Percentiles rank a stretch among this genome's conserved stretches.
phyloP scores from a whole-genome alignment of 2,888 invertebrate species.

The Machimus rusticus region DNA sequence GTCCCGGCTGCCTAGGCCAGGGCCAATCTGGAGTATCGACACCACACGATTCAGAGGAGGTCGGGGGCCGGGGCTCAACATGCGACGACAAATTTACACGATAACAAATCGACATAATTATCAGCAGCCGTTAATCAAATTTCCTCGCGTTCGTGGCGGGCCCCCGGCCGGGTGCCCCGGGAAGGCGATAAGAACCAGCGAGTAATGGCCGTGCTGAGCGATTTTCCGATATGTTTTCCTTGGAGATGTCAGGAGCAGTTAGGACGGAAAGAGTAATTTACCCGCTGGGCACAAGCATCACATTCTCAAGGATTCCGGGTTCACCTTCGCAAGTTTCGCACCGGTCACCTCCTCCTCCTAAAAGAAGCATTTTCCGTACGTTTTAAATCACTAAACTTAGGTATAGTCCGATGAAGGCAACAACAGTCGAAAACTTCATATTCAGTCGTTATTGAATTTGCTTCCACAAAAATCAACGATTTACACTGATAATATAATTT shows the following conservation, averaged over 20 bases:
- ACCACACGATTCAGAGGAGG: not conserved
- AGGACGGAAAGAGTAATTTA: not conserved
- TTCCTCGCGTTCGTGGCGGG: not conserved
- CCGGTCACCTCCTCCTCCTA: not conserved
- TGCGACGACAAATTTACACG: conserved; percentile 48
- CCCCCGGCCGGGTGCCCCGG: not conserved
- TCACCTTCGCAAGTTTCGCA: not conserved
- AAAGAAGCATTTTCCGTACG: not conserved
- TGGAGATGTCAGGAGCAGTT: conserved; percentile 17
- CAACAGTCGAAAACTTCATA: too few relatives aligned
- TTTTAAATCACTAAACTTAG: not conserved
- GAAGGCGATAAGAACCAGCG: conserved; percentile 31
- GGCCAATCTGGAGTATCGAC: not conserved
- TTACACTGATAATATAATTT: too few relatives aligned
- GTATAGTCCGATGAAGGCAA: not conserved
- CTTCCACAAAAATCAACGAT: too few relatives aligned
- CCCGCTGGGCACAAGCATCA: not conserved
- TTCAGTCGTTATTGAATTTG: too few relatives aligned
- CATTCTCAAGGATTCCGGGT: not conserved
- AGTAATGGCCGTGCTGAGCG: conserved; percentile 34
- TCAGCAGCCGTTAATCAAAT: conserved; percentile 46
- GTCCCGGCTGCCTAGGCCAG: not conserved
- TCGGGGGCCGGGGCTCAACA: conserved; percentile 38
- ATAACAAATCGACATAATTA: conserved; percentile 47
- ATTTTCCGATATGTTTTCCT: conserved; percentile 31